phyloP scores from a whole-genome alignment of 2,888 invertebrate genomes.

The Morinoia aosen region DNA sequence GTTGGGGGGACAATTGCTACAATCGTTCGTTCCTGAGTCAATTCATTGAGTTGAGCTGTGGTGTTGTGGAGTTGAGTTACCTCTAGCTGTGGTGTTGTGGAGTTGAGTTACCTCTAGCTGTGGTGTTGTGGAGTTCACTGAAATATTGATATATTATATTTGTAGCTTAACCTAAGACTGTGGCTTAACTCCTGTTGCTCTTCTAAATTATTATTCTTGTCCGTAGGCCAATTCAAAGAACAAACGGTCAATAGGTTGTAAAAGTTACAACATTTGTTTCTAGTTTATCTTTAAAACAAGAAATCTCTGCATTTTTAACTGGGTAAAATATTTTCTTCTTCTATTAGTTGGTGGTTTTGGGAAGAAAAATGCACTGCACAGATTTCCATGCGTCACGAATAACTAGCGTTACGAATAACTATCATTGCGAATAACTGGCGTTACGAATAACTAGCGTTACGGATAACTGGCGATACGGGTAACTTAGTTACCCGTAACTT shows the following conservation, averaged over 20 bases:
- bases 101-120: background rate
- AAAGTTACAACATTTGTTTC: background rate
- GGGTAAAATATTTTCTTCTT: background rate
- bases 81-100: too few relatives aligned
- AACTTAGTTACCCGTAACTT: too few relatives aligned
- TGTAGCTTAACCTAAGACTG: background rate
- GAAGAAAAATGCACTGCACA: background rate
- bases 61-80: too few relatives aligned
- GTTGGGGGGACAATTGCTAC: too few relatives aligned
- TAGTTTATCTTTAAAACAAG: background rate
- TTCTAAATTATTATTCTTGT: background rate
- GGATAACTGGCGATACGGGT: too few relatives aligned
- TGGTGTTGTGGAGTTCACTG: background rate
- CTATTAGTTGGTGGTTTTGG: background rate
- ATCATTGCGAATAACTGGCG: too few relatives aligned
- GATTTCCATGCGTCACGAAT: background rate
- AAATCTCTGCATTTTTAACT: background rate
- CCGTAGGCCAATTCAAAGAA: background rate
- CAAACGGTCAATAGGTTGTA: background rate
- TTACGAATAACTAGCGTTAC: too few relatives aligned
- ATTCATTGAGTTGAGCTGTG: too few relatives aligned
- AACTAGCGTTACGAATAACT: too few relatives aligned
- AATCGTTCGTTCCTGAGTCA: too few relatives aligned
- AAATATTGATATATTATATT: background rate
- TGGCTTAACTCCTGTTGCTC: background rate